These are phyloP conservation scores for Pimpla rufipes DNA, from an alignment of 2,888 invertebrate genomes.

Conservation along the genomic window DNA sequence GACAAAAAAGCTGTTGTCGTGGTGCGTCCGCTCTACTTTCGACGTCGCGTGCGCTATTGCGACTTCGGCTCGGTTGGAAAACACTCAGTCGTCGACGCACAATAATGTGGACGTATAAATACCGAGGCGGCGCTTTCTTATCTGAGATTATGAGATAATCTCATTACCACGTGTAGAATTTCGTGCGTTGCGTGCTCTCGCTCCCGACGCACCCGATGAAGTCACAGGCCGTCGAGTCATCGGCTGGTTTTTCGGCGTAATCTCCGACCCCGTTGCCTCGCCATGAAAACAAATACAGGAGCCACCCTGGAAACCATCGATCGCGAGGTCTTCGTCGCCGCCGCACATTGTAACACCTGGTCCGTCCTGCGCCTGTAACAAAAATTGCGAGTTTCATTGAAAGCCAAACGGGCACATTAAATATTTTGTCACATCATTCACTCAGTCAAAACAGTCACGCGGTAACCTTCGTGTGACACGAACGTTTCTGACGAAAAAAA, in stretches of 20 bases:
- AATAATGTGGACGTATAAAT: not conserved
- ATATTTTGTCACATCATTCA: not conserved
- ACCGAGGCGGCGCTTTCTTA: not conserved
- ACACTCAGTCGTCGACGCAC: conserved; percentile 16
- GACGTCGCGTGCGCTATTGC: conserved; percentile 15
- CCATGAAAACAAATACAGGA: no score
- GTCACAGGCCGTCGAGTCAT: conserved; percentile 7
- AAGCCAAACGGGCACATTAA: not conserved
- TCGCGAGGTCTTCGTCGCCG: not conserved
- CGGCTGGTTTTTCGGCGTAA: conserved; percentile 9
- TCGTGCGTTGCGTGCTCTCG: conserved; percentile 34
- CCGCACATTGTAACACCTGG: conserved; percentile 9
- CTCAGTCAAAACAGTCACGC: not conserved
- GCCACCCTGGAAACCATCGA: not conserved
- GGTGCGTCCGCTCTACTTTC: not conserved
- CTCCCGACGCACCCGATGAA: not conserved
- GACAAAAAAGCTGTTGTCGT: not conserved
- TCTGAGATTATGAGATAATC: conserved; percentile 35
- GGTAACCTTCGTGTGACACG: not conserved
- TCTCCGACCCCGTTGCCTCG: conserved; percentile 17
- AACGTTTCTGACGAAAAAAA: not conserved
- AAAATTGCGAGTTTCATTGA: conserved; percentile 3
- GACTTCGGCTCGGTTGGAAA: not conserved
- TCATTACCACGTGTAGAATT: conserved; percentile 4
- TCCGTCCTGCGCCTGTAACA: not conserved